Evolutionary conservation across 2,888 invertebrate species (phyloP), one percentile per base, ranked within the genome.

Genomic region (Drosophila anomelani): DNA sequence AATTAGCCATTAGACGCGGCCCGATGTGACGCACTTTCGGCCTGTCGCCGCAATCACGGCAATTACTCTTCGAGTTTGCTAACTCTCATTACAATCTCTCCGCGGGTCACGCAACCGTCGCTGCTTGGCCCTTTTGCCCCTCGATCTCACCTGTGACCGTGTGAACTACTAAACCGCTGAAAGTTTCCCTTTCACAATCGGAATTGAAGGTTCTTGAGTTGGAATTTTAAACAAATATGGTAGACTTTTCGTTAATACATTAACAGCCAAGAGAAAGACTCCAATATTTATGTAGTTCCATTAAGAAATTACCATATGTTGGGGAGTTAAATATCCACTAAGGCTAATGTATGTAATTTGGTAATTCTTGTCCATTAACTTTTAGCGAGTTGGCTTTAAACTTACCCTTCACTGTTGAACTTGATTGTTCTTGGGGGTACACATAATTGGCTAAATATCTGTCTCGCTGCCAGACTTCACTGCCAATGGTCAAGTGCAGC

Each of bases 401-500:
- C 34, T 64, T 44, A 49, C 32, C 60, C 62, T 60, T 64, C 64
- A 38, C 71, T 75, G 71, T 39, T 79, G 68, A 83, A 75, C 72
- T 79, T 83, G 71, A 73, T 32, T 66, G 66, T 75, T 83, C 71
- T 80, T 55, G 68, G 64, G 62, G 59, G 57, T 56, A 43, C 57
- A 73, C 43, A 74, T 43, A 56, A 56, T 68, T 76, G 64, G 71
- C 60, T 44, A 63, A 62, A 55, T 34, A 56, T 62, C 44, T 38
- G 53, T 53, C 64, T 51, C n/a, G 64, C 26, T 39, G 41, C 36
- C 58, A 69, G 58, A 67, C 57, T 78, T 20, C 83, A 82, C 79
- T 81, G 79, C 70, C 78, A 78, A 68, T 80, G 84, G 82, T 79
- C 88, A 85, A 85, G 88, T 85, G 84, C 78, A 85, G 47, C 60